Conservation (phyloP, 2,888 invertebrate species). For the Drosophila kokeensis region DNA sequence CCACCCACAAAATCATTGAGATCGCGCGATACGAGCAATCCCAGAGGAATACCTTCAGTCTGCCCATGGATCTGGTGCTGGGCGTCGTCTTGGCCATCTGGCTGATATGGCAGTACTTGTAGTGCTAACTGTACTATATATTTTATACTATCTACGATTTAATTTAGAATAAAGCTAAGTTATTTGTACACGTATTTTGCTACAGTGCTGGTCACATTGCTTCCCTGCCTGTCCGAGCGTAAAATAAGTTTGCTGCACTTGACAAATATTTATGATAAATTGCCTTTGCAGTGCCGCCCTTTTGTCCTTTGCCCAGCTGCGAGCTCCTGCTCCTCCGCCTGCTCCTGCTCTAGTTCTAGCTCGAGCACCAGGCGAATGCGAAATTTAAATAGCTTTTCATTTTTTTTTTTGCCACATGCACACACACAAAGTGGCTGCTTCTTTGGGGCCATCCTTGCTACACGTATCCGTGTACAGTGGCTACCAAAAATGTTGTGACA, state of each 20-base stretch:
- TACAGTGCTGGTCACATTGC: slow-evolving; percentile 29
- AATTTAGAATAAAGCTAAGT: slow-evolving; percentile 50
- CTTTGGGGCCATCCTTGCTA: slow-evolving; percentile 24
- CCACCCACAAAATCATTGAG: slow-evolving; percentile 78
- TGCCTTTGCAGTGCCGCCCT: slow-evolving; percentile 61
- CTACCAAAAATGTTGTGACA: slow-evolving; percentile 62
- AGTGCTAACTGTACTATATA: slow-evolving; percentile 28
- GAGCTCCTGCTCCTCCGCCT: slow-evolving; percentile 1
- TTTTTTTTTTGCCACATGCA: slow-evolving; percentile 36
- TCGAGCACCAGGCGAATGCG: slow-evolving; percentile 51
- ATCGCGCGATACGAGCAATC: slow-evolving; percentile 71
- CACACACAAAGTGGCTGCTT: slow-evolving; percentile 15
- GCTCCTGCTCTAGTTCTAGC: slow-evolving; percentile 16
- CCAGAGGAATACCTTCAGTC: slow-evolving; percentile 70
- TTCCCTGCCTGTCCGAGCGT: slow-evolving; percentile 64
- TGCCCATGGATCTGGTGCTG: slow-evolving; percentile 83
- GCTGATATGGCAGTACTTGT: slow-evolving; percentile 83
- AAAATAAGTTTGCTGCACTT: slow-evolving; percentile 77
- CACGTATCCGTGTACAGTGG: slow-evolving; percentile 30
- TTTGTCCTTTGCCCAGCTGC: slow-evolving; percentile 47
- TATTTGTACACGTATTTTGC: slow-evolving; percentile 34
- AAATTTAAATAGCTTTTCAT: slow-evolving; percentile 76
- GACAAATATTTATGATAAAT: slow-evolving; percentile 83
- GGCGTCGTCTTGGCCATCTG: slow-evolving; percentile 77
- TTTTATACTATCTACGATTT: slow-evolving; percentile 30